Evolutionary conservation across 1,140 invertebrate genomes (phyloP), one percentile per base, ranked within the genome.

Genomic region (Calosoma granatense): DNA sequence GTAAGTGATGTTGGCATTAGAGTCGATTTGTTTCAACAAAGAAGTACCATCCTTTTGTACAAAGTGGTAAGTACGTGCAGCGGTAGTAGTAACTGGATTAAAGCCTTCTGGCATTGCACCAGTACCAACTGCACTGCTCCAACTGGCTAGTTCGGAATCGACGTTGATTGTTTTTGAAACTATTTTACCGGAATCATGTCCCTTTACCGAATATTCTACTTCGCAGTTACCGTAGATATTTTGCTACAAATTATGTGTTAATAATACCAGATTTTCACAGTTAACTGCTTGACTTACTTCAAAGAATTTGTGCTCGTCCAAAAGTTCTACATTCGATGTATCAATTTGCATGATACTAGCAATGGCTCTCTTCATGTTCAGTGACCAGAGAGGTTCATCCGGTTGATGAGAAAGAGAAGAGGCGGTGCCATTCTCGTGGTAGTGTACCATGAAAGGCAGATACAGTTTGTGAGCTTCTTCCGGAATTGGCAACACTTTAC

Each of bases 351-450:
- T 36, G 17, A 47, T 47, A 47, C 15, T 47, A 12, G 79, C 78
- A 20, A 86, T 75, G 3, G 80, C 82, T 30, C 81, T 70, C 65
- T 86, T 84, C 55, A 85, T 79, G 64, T 86, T 86, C n/a, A 74
- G 77, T 0, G 79, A 75, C 83, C 83, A 86, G n/a, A 73, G 64
- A 1, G 79, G 73, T 59, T 82, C 81, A 20, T 64, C 17, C 9
- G 41, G 41, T 4, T 12, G 17, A 47, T 47, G 26, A n/a, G 26
- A 36, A 9, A n/a, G n/a, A n/a, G n/a, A n/a, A n/a, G n/a, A n/a
- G n/a, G n/a, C 26, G 26, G 26, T n/a, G 26, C n/a, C 26, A 36
- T n/a, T n/a, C n/a, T 36, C 26, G 6, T 6, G n/a, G n/a, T 36
- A 36, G 26, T 36, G 26, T 36, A 36, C 26, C 6, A 36, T n/a